Conservation (phyloP, 2,888 invertebrate genomes). For the Elegia similella region DNA sequence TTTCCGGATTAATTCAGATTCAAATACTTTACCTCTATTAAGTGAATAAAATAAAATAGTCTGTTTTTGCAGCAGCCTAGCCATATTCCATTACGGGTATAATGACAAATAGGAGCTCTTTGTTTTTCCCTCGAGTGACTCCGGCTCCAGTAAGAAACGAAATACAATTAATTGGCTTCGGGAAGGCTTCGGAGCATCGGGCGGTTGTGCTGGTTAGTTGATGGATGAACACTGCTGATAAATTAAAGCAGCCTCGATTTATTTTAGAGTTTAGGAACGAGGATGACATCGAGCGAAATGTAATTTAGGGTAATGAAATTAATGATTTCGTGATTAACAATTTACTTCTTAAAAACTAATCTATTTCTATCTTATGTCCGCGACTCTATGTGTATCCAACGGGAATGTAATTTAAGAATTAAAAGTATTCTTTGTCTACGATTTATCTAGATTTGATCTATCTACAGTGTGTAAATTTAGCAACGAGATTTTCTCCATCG, state of each 20-base stretch:
- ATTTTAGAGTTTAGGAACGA: conserved; percentile 1
- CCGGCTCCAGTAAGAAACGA: conserved; percentile 23
- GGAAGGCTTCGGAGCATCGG: conserved; percentile 16
- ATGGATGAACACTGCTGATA: conserved; percentile 40
- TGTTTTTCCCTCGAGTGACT: conserved; percentile 9
- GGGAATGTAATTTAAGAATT: too few relatives aligned
- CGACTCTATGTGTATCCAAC: too few relatives aligned
- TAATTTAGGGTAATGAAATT: conserved; percentile 4
- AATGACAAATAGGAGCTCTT: not conserved
- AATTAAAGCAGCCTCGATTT: conserved; percentile 27
- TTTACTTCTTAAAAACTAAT: too few relatives aligned
- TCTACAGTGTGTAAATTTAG: too few relatives aligned
- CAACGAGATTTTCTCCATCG: too few relatives aligned
- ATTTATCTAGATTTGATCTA: too few relatives aligned
- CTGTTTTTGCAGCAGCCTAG: not conserved
- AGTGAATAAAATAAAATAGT: too few relatives aligned
- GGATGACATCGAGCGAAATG: conserved; percentile 3
- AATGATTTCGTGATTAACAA: not conserved
- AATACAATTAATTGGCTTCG: conserved; percentile 43
- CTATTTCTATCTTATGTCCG: too few relatives aligned
- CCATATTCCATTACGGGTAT: not conserved
- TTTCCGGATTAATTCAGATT: too few relatives aligned
- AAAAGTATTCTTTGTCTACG: too few relatives aligned
- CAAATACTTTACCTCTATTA: too few relatives aligned
- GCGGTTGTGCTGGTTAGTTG: conserved; percentile 36